Conservation (phyloP, 2,888 invertebrate species). For the Nysson spinosus region DNA sequence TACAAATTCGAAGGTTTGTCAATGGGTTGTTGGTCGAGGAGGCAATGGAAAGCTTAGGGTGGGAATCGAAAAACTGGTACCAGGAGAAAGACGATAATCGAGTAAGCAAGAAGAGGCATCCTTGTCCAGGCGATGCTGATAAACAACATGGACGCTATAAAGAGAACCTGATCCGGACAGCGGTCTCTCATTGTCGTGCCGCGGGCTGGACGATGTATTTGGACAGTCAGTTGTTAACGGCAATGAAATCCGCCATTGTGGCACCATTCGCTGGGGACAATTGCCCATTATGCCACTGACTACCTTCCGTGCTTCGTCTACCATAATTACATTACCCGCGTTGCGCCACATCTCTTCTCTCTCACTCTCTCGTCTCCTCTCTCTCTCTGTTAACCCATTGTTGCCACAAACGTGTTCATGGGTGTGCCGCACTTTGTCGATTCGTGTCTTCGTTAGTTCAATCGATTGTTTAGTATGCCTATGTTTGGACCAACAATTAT, state of each 20-base stretch:
- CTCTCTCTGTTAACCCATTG: slow-evolving; percentile 55
- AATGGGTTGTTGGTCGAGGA: slow-evolving; percentile 40
- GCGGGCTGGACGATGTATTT: slow-evolving; percentile 68
- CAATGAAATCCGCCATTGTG: slow-evolving; percentile 72
- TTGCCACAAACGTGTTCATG: slow-evolving; percentile 51
- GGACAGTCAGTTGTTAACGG: slow-evolving; percentile 72
- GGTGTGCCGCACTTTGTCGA: slow-evolving; percentile 45
- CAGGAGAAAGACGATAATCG: slow-evolving; percentile 3
- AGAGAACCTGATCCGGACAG: slow-evolving; percentile 70
- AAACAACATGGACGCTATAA: slow-evolving; percentile 64
- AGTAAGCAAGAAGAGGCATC: background rate
- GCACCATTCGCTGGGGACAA: slow-evolving; percentile 68
- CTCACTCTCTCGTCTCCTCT: slow-evolving; percentile 27
- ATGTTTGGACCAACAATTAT: too few species aligned
- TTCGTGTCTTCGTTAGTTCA: slow-evolving; percentile 31
- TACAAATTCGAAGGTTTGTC: slow-evolving; percentile 53
- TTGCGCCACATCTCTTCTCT: slow-evolving; percentile 50
- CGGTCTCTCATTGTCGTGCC: slow-evolving; percentile 62
- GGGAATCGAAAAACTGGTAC: slow-evolving; percentile 28
- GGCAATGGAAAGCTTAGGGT: background rate
- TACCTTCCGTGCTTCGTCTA: slow-evolving; percentile 67
- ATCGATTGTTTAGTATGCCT: slow-evolving; percentile 40
- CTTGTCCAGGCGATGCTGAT: slow-evolving; percentile 58
- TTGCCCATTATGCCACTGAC: slow-evolving; percentile 69
- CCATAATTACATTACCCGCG: slow-evolving; percentile 70